These are phyloP conservation scores for Phocoena sinus DNA, from an alignment of 2,113 vertebrate species.

Conservation along the genomic window DNA sequence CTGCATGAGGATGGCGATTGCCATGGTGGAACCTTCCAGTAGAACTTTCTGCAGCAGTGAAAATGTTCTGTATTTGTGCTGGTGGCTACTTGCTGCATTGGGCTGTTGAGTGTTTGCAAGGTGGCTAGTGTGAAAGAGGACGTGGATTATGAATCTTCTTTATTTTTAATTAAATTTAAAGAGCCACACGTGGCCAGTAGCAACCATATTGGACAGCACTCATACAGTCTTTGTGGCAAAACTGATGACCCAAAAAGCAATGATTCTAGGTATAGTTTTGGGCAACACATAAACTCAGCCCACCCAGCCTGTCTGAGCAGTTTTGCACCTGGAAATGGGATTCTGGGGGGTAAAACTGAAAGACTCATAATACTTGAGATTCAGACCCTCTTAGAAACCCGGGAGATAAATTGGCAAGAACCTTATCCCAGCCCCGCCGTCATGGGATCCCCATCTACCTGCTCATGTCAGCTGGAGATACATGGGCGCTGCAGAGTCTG, in stretches of 20 bases:
- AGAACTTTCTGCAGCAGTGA: not conserved
- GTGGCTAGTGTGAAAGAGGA: not conserved
- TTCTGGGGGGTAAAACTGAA: not conserved
- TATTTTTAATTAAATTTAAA: not conserved
- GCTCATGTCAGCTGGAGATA: not conserved
- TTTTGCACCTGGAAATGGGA: not conserved
- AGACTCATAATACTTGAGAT: not conserved
- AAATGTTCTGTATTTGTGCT: not conserved
- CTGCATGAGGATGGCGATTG: not conserved
- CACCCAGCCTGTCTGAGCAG: not conserved
- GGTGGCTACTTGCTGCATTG: not conserved
- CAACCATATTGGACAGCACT: not conserved
- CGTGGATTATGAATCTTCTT: not conserved
- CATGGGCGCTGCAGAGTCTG: not conserved
- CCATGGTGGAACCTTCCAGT: not conserved
- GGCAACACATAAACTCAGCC: not conserved
- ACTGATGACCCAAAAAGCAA: not conserved
- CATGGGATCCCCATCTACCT: rapidly evolving
- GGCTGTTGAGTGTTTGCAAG: not conserved
- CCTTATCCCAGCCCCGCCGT: not conserved
- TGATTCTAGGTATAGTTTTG: not conserved
- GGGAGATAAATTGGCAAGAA: not conserved
- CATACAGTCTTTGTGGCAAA: not conserved
- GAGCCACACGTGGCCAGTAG: not conserved
- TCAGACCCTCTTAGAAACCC: not conserved